Evolutionary conservation across 1,140 invertebrate species (phyloP).

Genomic region (Drosophila lacteicornis): DNA sequence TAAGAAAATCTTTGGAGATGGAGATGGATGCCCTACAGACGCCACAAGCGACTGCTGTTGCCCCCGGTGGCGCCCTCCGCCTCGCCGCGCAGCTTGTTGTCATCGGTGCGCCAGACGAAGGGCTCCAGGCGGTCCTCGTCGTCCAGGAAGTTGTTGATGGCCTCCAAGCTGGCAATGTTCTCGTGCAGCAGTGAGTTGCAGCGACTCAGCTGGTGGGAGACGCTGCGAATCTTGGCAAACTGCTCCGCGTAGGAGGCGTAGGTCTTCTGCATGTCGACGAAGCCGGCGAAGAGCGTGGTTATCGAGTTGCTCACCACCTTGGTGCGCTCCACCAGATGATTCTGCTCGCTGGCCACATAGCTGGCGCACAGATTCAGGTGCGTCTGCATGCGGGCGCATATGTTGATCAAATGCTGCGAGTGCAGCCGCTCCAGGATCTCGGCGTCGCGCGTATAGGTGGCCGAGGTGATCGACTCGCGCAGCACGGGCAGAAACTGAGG

Average conservation of each 20-base stretch:
- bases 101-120: conserved; percentile 93
- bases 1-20: conserved; percentile 54
- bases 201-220: conserved; percentile 91
- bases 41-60: conserved; percentile 81
- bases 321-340: conserved; percentile 89
- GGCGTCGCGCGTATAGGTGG: conserved; percentile 92
- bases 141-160: conserved; percentile 93
- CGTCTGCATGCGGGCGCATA: conserved; percentile 84
- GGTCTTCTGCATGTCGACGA: conserved; percentile 92
- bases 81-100: conserved; percentile 77
- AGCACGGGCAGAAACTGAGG: conserved; percentile 97
- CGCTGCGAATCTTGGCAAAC: conserved; percentile 91
- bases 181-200: conserved; percentile 94
- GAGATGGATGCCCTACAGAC: conserved; percentile 50
- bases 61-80: conserved; percentile 83
- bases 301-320: conserved; percentile 91
- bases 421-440: conserved; percentile 94
- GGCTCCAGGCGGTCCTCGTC: conserved; percentile 93
- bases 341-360: conserved; percentile 90
- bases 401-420: conserved; percentile 84
- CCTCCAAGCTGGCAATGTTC: conserved; percentile 93
- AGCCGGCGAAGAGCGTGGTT: conserved; percentile 88
- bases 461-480: conserved; percentile 92
- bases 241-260: conserved; percentile 94
- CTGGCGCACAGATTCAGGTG: conserved; percentile 90